A percentile compares a stretch with the other conserved stretches of the same genome.
Evolutionary conservation across 2,113 vertebrate genomes (phyloP).

Genomic region (Neogobius melanostomus): DNA sequence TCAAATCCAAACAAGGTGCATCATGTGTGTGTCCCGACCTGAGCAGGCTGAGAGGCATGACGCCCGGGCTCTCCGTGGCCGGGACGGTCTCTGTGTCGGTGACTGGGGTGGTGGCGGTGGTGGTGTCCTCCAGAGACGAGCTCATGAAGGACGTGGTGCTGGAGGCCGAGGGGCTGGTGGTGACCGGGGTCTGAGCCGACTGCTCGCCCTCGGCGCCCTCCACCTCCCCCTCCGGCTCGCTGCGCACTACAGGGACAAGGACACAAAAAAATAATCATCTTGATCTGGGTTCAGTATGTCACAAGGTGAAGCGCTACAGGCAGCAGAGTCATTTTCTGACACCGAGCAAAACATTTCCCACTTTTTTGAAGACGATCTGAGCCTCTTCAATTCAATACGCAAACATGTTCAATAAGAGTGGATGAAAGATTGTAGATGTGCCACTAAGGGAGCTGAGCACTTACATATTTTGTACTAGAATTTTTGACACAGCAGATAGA

Average conservation of each 20-base stretch:
- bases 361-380: too few relatives aligned
- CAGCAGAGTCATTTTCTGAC: too few relatives aligned
- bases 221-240: conserved; percentile 86
- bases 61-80: conserved; percentile 92
- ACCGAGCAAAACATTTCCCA: too few relatives aligned
- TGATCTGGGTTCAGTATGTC: too few relatives aligned
- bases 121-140: conserved; percentile 96
- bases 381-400: too few relatives aligned
- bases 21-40: conserved; percentile 73
- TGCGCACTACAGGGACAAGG: conserved; percentile 66
- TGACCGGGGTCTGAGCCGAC: conserved; percentile 92
- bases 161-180: conserved; percentile 95
- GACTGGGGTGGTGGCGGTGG: conserved; percentile 95
- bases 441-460: too few relatives aligned
- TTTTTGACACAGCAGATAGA: too few relatives aligned
- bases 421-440: too few relatives aligned
- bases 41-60: conserved; percentile 97
- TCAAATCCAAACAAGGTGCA: too few relatives aligned
- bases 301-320: too few relatives aligned
- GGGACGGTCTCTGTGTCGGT: conserved; percentile 96
- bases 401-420: too few relatives aligned
- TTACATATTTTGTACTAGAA: too few relatives aligned
- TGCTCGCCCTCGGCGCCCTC: conserved; percentile 83
- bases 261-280: neutral
- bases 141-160: conserved; percentile 99